Evolutionary conservation across 2,797 vertebrate genomes (phyloP), one percentile per base, ranked within the genome.

Genomic region (Kryptolebias ocellatus): DNA sequence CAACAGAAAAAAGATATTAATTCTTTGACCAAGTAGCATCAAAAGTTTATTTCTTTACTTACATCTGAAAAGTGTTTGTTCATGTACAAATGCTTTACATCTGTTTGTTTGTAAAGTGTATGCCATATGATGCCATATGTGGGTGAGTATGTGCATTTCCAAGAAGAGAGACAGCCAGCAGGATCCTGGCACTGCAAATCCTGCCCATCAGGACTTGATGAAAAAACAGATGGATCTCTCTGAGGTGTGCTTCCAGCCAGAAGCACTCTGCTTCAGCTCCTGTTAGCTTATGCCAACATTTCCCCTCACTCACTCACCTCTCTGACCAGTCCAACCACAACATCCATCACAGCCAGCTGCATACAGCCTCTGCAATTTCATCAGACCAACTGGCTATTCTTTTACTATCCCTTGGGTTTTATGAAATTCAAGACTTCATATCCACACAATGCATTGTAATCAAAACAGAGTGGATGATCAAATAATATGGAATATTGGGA

Each of bases 161-260:
- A 79, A 65, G 51, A 51, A 37, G 66, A 74, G 67, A 72, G 54
- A 45, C 47, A 66, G 82, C 76, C 83, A 83, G 83, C 79, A 70
- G 72, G 78, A 79, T 86, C 68, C 87, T 93, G 92, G 90, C 91
- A 88, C 60, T 11, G 60, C 70, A 66, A 67, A 67, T 67, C 60
- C 74, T 85, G 80, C 84, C 85, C 83, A 85, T 89, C 81, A 90
- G 84, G 85, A 77, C 65, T 71, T 79, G 76, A 90, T 47, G 72
- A 76, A 70, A 78, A 81, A 92, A 83, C 91, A 93, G 92, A 94
- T 93, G 92, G 92, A 89, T 77, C 72, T 75, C 87, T 83, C 83
- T 56, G 81, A 89, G 84, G 87, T 89, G 84, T 83, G 66, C 70
- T 78, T 66, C 81, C 80, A 53, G 53, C 72, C 70, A 49, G 2